Percentiles rank a stretch among this genome's conserved stretches.
These are phyloP conservation scores for Cantharis nigra DNA, from an alignment of 2,888 invertebrate genomes.

Conservation along the genomic window DNA sequence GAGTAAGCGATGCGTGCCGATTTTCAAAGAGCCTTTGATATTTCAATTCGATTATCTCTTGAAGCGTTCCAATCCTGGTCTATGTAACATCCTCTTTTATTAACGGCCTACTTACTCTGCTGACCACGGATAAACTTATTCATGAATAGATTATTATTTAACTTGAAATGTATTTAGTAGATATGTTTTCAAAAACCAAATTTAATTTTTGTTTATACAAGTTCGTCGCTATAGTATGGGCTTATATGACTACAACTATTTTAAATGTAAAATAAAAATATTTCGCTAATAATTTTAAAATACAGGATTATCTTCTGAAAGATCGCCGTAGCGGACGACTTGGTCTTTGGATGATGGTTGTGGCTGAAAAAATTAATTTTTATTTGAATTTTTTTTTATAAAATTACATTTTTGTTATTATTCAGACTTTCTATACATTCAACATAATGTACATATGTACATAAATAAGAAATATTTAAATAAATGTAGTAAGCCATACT, in stretches of 20 bases:
- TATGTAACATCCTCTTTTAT: constrained; percentile 19
- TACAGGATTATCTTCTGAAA: background rate
- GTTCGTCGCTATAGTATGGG: background rate
- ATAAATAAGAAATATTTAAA: background rate
- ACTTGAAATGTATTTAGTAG: background rate
- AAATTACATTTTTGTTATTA: too few species aligned
- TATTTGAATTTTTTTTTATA: background rate
- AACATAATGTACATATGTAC: background rate
- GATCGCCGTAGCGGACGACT: background rate
- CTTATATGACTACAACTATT: background rate
- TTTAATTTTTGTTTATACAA: background rate
- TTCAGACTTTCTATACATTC: too few species aligned
- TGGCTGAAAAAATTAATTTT: background rate
- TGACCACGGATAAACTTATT: constrained; percentile 23
- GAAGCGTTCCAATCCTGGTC: constrained; percentile 7
- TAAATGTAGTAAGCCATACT: constrained; percentile 6
- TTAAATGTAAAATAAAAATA: too few species aligned
- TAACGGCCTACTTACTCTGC: constrained; percentile 23
- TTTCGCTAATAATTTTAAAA: too few species aligned
- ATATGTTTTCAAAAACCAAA: background rate
- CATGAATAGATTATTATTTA: constrained; percentile 20
- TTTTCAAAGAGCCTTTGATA: constrained; percentile 29
- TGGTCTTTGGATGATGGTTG: background rate
- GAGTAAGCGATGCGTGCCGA: constrained; percentile 26
- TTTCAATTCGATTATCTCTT: constrained; percentile 28